Evolutionary conservation across 2,797 vertebrate genomes (phyloP), one percentile per base, ranked within the genome.

Genomic region (Spinus olivaceus): DNA sequence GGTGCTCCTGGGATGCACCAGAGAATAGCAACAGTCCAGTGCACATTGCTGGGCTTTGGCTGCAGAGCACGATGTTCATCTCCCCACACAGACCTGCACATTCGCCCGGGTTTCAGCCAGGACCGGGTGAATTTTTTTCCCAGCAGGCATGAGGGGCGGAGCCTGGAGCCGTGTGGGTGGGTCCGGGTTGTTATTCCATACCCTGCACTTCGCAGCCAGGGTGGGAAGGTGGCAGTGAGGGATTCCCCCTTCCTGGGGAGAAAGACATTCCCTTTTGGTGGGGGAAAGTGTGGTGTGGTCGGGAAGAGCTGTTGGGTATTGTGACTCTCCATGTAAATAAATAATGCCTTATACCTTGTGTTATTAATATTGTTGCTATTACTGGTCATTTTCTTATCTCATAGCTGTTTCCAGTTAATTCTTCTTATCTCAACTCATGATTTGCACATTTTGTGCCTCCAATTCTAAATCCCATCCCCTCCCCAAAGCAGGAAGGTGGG

Each of bases 31-130:
- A 11, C 44, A 65, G 44, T 59, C 28, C 67, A 8, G 42, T 4
- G 33, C n/a, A 1, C 5, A 10, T 16, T 0, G 0, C 70, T 37
- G 37, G 59, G 59, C 44, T 74, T 8, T 33, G 59, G 2, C 4
- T 59, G 66, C 54, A 57, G 23, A 1, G 18, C 0, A 1, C 46
- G 71, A 5, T 11, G 33, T 32, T 61, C 16, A 24, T 28, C 54
- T 59, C 11, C 28, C 39, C 49, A 18, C 3, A 0, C 9, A 10
- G 8, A 37, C 17, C 69, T 50, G 64, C 9, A n/a, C 12, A 1
- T n/a, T 27, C 35, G 37, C 16, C 24, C 67, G 30, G 16, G 4
- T 33, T 59, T 73, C 53, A n/a, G 39, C 51, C 44, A 30, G 24
- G n/a, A 30, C 37, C n/a, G 13, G 28, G 17, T 8, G 46, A 15